Percentiles rank a stretch among this genome's conserved stretches.
These are phyloP conservation scores for Meganola albula DNA, from an alignment of 2,888 invertebrate species.

Conservation along the genomic window DNA sequence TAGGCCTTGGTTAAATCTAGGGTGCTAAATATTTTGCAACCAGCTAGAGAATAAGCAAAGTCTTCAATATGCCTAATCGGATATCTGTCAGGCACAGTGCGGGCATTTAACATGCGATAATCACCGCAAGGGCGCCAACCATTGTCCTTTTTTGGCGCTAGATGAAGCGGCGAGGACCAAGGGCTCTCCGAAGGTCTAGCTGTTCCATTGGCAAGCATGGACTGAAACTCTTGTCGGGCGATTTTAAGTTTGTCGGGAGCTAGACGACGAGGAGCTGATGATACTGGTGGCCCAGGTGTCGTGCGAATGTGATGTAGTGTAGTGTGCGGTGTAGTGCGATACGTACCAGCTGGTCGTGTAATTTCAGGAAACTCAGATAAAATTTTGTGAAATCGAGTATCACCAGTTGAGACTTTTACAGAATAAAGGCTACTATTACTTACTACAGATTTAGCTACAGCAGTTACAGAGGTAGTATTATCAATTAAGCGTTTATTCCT, in stretches of 20 bases:
- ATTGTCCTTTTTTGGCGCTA: constrained; percentile 6
- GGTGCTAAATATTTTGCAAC: no score
- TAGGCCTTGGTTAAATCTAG: no score
- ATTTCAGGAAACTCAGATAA: constrained; percentile 4
- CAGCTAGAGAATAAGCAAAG: no score
- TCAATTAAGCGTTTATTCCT: constrained; percentile 1
- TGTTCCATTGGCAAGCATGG: constrained; percentile 5
- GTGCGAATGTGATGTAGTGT: constrained; percentile 3
- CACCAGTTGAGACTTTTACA: no score
- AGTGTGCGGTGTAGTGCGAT: constrained; percentile 1
- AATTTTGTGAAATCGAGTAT: background rate
- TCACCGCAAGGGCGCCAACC: constrained; percentile 10
- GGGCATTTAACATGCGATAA: no score
- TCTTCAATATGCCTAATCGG: constrained; percentile 6
- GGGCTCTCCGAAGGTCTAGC: constrained; percentile 6
- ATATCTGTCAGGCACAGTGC: constrained; percentile 7
- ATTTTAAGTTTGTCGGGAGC: constrained; percentile 2
- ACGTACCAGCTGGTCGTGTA: no score
- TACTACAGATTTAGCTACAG: background rate
- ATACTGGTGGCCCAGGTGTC: constrained; percentile 5
- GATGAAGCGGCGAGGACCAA: constrained; percentile 7
- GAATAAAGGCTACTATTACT: background rate
- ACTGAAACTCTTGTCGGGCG: constrained; percentile 5
- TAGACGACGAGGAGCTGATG: constrained; percentile 1
- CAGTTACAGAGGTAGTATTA: background rate